Conservation (phyloP, 2,113 vertebrate species). For the Pelmatolapia mariae region DNA sequence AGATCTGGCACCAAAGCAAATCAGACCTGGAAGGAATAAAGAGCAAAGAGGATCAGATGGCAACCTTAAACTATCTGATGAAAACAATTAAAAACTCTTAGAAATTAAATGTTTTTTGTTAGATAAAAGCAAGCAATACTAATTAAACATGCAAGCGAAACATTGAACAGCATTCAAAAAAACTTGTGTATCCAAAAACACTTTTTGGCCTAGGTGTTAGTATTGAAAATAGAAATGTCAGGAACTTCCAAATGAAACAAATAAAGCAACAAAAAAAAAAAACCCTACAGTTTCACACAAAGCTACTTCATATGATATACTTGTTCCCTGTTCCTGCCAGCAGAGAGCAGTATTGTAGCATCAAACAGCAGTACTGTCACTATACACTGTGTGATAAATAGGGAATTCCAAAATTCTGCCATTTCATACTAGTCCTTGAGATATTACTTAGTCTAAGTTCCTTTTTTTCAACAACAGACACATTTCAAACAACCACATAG, state of each 20-base stretch:
- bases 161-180: neutral
- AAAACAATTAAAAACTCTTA: neutral
- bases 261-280: neutral
- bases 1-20: conserved; percentile 45
- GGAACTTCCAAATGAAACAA: neutral
- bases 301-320: neutral
- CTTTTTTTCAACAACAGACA: neutral
- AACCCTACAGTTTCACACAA: neutral
- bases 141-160: neutral
- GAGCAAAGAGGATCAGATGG: conserved; percentile 11
- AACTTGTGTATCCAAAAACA: neutral
- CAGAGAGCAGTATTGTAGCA: conserved; percentile 66
- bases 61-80: neutral
- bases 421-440: neutral
- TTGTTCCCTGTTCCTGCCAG: conserved; percentile 38
- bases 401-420: conserved; percentile 4
- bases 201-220: neutral
- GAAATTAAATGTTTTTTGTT: neutral
- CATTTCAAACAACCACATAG: neutral
- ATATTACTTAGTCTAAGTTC: neutral
- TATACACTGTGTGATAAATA: conserved; percentile 15
- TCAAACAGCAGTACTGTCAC: neutral
- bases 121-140: neutral
- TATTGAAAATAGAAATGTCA: neutral
- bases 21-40: conserved; percentile 45